Evolutionary conservation across 2,797 vertebrate genomes (phyloP).

Genomic region (Dendrocincla fuliginosa): DNA sequence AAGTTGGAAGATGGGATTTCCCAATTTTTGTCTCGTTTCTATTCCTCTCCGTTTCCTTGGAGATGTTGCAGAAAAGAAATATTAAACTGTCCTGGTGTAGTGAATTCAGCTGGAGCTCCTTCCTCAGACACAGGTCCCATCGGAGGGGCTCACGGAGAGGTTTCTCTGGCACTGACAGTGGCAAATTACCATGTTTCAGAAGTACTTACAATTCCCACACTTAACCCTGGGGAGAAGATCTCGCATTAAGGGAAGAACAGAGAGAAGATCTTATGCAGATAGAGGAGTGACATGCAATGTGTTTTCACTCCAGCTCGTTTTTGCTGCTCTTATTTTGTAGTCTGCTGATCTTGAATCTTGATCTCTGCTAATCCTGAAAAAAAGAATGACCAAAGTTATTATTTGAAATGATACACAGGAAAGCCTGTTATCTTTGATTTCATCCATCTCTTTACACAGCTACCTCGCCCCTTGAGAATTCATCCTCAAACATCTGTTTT

Average conservation of each 20-base stretch:
- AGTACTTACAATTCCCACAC: slow-evolving; percentile 37
- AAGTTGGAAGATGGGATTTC: neutral
- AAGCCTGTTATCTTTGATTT: slow-evolving; percentile 21
- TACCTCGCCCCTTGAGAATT: slow-evolving; percentile 48
- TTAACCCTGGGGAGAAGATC: neutral
- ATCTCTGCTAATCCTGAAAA: slow-evolving; percentile 11
- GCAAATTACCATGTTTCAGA: slow-evolving; percentile 63
- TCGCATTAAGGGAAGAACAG: neutral
- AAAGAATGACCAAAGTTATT: neutral
- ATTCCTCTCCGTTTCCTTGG: slow-evolving; percentile 29
- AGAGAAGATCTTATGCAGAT: slow-evolving; percentile 7
- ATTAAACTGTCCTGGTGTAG: slow-evolving; percentile 9
- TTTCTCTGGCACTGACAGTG: slow-evolving; percentile 34
- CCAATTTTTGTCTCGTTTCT: slow-evolving; percentile 12
- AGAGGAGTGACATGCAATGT: neutral
- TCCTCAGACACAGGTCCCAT: slow-evolving; percentile 30
- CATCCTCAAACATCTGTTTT: slow-evolving; percentile 35
- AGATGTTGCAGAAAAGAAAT: slow-evolving; percentile 46
- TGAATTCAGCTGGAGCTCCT: slow-evolving; percentile 57
- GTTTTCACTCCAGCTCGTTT: slow-evolving; percentile 8
- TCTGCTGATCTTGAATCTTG: neutral
- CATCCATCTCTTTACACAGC: neutral
- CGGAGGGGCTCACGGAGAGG: neutral
- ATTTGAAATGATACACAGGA: slow-evolving; percentile 7
- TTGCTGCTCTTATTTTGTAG: slow-evolving; percentile 2